Conservation (phyloP, 2,797 vertebrate species). For the Borostomias antarcticus region DNA sequence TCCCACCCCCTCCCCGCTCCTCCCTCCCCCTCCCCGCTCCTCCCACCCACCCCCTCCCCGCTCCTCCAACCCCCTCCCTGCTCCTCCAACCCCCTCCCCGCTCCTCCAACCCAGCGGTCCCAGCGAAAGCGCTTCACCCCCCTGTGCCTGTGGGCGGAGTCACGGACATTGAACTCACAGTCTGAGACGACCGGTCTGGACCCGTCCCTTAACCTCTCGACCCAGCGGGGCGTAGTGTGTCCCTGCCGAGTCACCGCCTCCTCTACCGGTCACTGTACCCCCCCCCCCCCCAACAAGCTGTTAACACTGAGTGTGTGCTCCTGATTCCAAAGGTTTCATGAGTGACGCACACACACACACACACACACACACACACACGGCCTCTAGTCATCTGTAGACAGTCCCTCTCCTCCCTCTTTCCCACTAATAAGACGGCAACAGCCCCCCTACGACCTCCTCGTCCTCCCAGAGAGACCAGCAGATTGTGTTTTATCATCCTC, state of each 20-base stretch:
- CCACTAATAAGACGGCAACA: constrained; percentile 4
- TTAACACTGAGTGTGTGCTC: constrained; percentile 23
- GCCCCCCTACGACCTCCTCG: constrained; percentile 4
- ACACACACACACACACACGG: constrained; percentile 1
- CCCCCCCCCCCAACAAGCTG: neutral
- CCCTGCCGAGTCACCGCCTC: neutral
- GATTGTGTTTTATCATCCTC: neutral
- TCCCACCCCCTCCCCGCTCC: too few relatives aligned
- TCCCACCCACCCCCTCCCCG: too few relatives aligned
- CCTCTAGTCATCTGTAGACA: constrained; percentile 25
- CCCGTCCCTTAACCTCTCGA: neutral
- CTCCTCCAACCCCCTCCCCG: too few relatives aligned
- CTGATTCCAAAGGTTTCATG: constrained; percentile 24
- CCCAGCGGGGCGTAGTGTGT: neutral
- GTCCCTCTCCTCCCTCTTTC: neutral
- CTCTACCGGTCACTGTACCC: neutral
- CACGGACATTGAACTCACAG: neutral
- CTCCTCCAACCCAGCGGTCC: too few relatives aligned
- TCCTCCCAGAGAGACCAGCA: constrained; percentile 7
- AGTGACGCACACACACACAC: constrained; percentile 35
- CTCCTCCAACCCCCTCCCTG: neutral
- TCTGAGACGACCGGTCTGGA: neutral
- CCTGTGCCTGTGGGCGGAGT: neutral
- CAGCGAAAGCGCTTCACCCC: neutral
- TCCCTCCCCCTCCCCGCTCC: too few relatives aligned